These are phyloP conservation scores for Archocentrus centrarchus DNA, from an alignment of 2,113 vertebrate genomes.

Conservation along the genomic window DNA sequence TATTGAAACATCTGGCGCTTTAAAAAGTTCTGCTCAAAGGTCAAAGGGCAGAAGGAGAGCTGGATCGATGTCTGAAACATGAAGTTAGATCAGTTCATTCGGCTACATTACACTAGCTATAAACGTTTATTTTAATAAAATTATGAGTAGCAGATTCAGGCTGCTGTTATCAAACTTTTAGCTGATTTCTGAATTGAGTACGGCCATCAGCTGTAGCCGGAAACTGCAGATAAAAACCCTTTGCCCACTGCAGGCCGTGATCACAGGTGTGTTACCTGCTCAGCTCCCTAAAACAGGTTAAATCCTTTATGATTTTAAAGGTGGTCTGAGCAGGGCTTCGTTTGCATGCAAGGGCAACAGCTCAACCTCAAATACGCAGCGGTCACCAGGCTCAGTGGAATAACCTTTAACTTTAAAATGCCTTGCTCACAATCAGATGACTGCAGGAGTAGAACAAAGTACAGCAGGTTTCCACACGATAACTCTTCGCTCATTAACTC, in stretches of 20 bases:
- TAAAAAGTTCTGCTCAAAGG: background rate
- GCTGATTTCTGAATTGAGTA: background rate
- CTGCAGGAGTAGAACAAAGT: background rate
- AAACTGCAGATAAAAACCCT: background rate
- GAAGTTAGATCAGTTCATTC: background rate
- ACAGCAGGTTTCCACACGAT: fast-evolving
- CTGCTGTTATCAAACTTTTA: background rate
- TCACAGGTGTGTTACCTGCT: background rate
- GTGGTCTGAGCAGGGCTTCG: too few species aligned
- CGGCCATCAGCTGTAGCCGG: too few species aligned
- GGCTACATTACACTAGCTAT: background rate
- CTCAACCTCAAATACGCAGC: background rate
- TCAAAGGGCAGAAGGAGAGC: background rate
- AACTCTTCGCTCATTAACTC: background rate
- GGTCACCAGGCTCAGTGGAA: background rate
- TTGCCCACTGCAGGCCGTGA: background rate
- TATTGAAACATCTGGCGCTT: background rate
- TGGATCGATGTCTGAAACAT: background rate
- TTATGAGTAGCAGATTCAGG: background rate
- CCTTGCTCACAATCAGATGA: background rate
- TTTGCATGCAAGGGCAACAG: background rate
- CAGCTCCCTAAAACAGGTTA: background rate
- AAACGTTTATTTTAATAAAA: background rate
- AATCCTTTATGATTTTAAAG: background rate
- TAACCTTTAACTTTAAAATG: background rate